Conservation (phyloP, 2,797 vertebrate genomes). For the Leuciscus waleckii region DNA sequence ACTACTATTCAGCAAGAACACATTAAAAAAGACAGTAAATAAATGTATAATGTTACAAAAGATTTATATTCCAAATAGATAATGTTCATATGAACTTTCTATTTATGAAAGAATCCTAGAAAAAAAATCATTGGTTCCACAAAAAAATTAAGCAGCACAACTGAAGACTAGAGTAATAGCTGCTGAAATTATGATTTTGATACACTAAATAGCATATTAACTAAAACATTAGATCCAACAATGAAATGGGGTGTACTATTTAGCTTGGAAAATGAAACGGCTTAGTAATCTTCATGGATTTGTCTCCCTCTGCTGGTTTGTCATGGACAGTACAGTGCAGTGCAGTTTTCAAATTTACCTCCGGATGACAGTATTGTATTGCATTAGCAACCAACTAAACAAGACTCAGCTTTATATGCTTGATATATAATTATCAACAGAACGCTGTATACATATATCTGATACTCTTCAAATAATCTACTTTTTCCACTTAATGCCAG, state of each 20-base stretch:
- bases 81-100: too few species aligned
- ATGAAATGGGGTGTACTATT: background rate
- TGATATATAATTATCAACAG: background rate
- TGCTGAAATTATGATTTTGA: too few species aligned
- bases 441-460: background rate
- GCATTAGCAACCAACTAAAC: background rate
- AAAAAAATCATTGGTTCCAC: too few species aligned
- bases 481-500: background rate
- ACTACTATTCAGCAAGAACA: background rate
- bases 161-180: too few species aligned
- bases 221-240: background rate
- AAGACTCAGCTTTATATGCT: background rate
- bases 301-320: slow-evolving; percentile 45
- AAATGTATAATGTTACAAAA: background rate
- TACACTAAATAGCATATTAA: background rate
- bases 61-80: too few species aligned
- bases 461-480: background rate
- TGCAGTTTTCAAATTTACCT: background rate
- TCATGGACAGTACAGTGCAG: background rate
- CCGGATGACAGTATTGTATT: slow-evolving; percentile 19
- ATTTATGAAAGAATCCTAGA: too few species aligned
- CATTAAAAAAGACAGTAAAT: background rate
- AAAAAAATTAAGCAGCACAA: too few species aligned
- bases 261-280: background rate
- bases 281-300: background rate